Evolutionary conservation across 2,888 invertebrate species (phyloP).

Genomic region (Empis livida): DNA sequence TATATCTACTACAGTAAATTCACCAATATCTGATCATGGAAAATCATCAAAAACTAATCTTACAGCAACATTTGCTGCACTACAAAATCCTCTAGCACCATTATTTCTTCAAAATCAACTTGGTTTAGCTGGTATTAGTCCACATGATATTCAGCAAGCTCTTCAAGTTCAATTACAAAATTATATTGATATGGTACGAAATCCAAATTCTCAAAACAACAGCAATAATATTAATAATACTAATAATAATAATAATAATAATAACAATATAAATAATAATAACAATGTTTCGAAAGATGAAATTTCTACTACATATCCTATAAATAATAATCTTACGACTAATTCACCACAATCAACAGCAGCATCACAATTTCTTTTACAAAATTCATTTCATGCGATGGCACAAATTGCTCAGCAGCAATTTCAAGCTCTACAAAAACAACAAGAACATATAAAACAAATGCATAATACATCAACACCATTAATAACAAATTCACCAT

Average conservation of each 20-base stretch:
- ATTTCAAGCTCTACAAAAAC: slow-evolving; percentile 32
- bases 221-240: no score
- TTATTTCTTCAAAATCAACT: slow-evolving; percentile 27
- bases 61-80: slow-evolving; percentile 18
- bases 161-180: slow-evolving; percentile 32
- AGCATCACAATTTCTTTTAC: slow-evolving; percentile 56
- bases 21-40: slow-evolving; percentile 5
- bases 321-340: slow-evolving; percentile 18
- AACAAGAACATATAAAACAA: slow-evolving; percentile 20
- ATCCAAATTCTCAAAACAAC: slow-evolving; percentile 4
- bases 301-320: slow-evolving; percentile 18
- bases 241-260: no score
- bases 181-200: slow-evolving; percentile 33
- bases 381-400: slow-evolving; percentile 62
- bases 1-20: slow-evolving; percentile 4
- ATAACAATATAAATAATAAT: no score
- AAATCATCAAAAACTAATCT: slow-evolving; percentile 13
- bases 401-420: slow-evolving; percentile 63
- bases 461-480: slow-evolving; percentile 35
- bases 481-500: slow-evolving; percentile 29
- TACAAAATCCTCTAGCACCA: slow-evolving; percentile 25
- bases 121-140: slow-evolving; percentile 18
- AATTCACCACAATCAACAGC: slow-evolving; percentile 8
- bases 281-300: not conserved
- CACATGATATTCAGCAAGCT: slow-evolving; percentile 29